Evolutionary conservation across 2,113 vertebrate genomes (phyloP), one percentile per base, ranked within the genome.

Genomic region (Myodes glareolus): DNA sequence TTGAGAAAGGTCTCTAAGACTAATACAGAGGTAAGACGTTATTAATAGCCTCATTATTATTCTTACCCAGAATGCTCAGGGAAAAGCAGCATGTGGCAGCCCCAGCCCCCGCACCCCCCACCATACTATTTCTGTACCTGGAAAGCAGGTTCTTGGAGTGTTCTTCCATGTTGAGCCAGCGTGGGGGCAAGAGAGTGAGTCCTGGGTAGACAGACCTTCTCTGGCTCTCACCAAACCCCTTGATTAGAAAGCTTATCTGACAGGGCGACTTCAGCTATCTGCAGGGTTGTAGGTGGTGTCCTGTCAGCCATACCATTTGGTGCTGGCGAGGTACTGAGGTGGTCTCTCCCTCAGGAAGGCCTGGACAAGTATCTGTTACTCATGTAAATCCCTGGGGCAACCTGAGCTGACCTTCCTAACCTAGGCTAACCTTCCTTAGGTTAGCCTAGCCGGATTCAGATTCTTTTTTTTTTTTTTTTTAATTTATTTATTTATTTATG

Each of bases 11-110:
- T 96, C 96, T 97, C 91, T 86, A 94, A 97, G 96, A 89, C 65
- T 97, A 97, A 92, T 47, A 97, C 95, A 91, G 97, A 98, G 96
- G 95, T 97, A 97, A 97, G 94, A 89, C 93, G 94, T 95, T 98
- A 97, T 98, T 96, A 96, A 98, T 98, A 98, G 90, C 73, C 89
- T 98, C 94, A 92, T 98, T 97, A 97, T 97, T 98, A 98, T 98
- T 98, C 97, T 95, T 98, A 96, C 98, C 97, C 98, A 98, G 94
- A 98, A 98, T 95, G 94, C 97, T 96, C 68, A 29, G 80, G 96
- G 94, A 95, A 81, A 86, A 89, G 94, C 96, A 95, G 96, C 77
- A 86, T 95, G 94, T 96, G 97, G 94, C 97, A 98, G 92, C 77
- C 93, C 96, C 97, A 88, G 96, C 97, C 97, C 95, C 98, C 95